Evolutionary conservation across 2,797 vertebrate genomes (phyloP), one percentile per base, ranked within the genome.

Genomic region (Antrozous pallidus): DNA sequence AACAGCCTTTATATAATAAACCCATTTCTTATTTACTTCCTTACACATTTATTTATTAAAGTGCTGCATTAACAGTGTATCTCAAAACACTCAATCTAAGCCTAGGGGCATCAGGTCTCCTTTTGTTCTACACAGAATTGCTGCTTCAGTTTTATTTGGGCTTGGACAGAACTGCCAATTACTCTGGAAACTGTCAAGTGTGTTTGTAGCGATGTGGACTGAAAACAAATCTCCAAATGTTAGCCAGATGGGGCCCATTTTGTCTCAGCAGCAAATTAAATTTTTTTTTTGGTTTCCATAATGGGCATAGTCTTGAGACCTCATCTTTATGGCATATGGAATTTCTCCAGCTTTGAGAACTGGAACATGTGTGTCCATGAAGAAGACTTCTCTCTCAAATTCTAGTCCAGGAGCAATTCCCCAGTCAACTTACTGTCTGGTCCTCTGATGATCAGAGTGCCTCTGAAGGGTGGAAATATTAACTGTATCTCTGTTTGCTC

Each of bases 171-270:
- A 56, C 42, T 11, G 69, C 61, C 95, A 89, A 0, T 86, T 71
- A 89, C 79, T 85, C 94, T 87, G 95, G 89, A 75, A 94, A 80
- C 86, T 88, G 74, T 69, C 88, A 91, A 88, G 38, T 80, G 26
- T 73, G 74, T 92, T 67, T 69, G 79, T 38, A 80, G 82, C 70
- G 49, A 42, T 74, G 69, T 75, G 81, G 73, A 90, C 33, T 38
- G 85, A 87, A 92, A 96, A 93, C 49, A 93, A 90, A 95, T 63
- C n/a, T 58, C 89, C 93, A 88, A 95, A 92, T 93, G 90, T 89
- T 85, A 90, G 75, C 94, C 95, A 97, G 92, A 90, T 96, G 92
- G 90, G 88, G 69, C 65, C 83, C n/a, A 56, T 83, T 85, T 95
- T 71, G 83, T 87, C 95, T 90, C 78, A 93, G 94, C 83, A 87